phyloP scores from a whole-genome alignment of 2,113 vertebrate genomes.

The Pseudonaja textilis region DNA sequence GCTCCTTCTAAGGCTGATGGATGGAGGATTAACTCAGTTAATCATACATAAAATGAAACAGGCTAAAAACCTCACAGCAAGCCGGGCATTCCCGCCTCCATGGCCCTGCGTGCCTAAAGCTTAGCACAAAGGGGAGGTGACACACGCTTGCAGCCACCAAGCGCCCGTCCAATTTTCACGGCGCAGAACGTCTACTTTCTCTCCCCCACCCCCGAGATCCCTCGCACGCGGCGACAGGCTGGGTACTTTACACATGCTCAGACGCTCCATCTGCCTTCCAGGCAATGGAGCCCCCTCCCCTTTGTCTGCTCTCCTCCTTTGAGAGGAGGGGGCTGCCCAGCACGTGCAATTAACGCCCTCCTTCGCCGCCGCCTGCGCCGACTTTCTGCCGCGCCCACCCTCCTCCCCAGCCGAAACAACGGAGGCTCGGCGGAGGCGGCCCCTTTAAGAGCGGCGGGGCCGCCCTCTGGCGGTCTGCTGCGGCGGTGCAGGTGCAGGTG shows the following conservation, averaged over 20 bases:
- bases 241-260: constrained; percentile 8
- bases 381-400: not conserved
- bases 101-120: no score
- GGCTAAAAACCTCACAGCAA: not conserved
- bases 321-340: not conserved
- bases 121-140: not conserved
- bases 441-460: constrained; percentile 19
- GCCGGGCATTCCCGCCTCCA: not conserved
- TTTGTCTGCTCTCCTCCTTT: not conserved
- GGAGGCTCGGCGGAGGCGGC: not conserved
- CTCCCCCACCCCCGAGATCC: not conserved
- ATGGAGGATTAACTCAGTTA: not conserved
- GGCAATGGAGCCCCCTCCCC: not conserved
- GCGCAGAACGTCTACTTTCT: not conserved
- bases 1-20: not conserved
- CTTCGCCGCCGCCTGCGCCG: not conserved
- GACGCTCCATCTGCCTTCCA: not conserved
- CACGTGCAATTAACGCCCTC: not conserved
- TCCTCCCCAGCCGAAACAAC: not conserved
- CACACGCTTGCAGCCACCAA: not conserved
- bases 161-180: not conserved
- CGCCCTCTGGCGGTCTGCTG: constrained; percentile 17
- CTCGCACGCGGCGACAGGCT: not conserved
- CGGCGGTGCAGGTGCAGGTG: constrained; percentile 23
- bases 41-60: not conserved